phyloP scores from a whole-genome alignment of 2,888 invertebrate species.

The Mechanitis mazaeus region DNA sequence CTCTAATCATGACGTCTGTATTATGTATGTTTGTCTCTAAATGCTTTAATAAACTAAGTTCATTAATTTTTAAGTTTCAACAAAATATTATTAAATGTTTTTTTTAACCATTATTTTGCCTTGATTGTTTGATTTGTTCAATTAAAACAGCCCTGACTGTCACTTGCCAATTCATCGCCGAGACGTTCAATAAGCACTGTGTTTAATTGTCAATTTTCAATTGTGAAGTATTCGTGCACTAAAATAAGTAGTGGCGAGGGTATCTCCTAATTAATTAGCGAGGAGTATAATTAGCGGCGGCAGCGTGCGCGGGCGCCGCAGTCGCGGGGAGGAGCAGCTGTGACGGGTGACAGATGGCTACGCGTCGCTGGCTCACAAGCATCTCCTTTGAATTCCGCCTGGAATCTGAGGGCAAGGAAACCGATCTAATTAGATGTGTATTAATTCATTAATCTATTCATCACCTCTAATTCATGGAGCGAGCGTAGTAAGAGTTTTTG shows the following conservation, averaged over 20 bases:
- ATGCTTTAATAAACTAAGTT: slow-evolving; percentile 16
- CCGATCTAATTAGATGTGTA: slow-evolving; percentile 61
- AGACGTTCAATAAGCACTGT: slow-evolving; percentile 24
- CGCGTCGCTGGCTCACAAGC: slow-evolving; percentile 59
- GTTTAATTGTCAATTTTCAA: slow-evolving; percentile 36
- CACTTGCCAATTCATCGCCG: slow-evolving; percentile 22
- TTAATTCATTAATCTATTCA: slow-evolving; percentile 53
- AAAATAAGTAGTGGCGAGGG: slow-evolving; percentile 34
- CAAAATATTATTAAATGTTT: neutral
- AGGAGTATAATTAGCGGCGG: slow-evolving; percentile 58
- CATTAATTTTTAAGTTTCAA: slow-evolving; percentile 10
- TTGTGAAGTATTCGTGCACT: slow-evolving; percentile 32
- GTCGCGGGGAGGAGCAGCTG: slow-evolving; percentile 51
- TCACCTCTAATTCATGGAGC: slow-evolving; percentile 28
- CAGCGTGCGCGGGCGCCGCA: slow-evolving; percentile 37
- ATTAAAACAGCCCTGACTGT: neutral
- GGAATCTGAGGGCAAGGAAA: slow-evolving; percentile 49
- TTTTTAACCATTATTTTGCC: no score
- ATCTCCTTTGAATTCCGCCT: slow-evolving; percentile 53
- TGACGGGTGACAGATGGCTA: slow-evolving; percentile 70
- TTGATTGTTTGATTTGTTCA: slow-evolving; percentile 6
- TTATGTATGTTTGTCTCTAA: slow-evolving; percentile 40
- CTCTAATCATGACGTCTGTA: slow-evolving; percentile 67
- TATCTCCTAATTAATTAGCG: slow-evolving; percentile 60
- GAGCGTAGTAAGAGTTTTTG: slow-evolving; percentile 1